These are phyloP conservation scores for Phataginus tetradactyla DNA, from an alignment of 2,797 vertebrate species.

Conservation along the genomic window DNA sequence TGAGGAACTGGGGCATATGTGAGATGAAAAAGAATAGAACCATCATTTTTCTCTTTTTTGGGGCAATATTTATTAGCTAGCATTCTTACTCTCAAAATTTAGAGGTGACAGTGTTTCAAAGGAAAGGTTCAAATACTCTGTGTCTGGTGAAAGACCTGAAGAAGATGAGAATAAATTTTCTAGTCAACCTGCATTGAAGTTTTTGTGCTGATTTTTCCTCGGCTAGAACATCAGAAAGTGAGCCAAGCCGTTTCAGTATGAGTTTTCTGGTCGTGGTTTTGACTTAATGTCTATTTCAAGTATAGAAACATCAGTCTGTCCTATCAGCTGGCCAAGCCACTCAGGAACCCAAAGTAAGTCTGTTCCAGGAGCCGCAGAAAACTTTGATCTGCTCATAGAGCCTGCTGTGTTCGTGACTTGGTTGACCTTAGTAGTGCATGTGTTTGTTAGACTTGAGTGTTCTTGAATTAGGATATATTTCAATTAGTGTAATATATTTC, in stretches of 20 bases:
- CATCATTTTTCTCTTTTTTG: background rate
- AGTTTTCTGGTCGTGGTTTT: slow-evolving; percentile 40
- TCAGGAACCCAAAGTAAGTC: slow-evolving; percentile 8
- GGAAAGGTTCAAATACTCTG: background rate
- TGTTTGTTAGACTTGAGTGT: background rate
- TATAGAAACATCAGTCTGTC: slow-evolving; percentile 24
- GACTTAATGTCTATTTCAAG: slow-evolving; percentile 49
- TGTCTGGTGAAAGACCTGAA: background rate
- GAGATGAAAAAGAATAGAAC: background rate
- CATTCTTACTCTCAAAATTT: background rate
- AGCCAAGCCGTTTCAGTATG: slow-evolving; percentile 43
- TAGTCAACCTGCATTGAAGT: background rate
- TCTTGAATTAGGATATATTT: slow-evolving; percentile 23
- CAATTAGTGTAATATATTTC: slow-evolving; percentile 10
- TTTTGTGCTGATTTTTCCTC: slow-evolving; percentile 37
- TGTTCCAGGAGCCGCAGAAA: background rate
- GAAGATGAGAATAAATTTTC: background rate
- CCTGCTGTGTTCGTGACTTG: slow-evolving; percentile 12
- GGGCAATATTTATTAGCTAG: background rate
- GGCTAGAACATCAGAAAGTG: background rate
- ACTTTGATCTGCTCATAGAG: background rate
- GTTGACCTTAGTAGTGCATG: background rate
- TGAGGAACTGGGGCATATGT: background rate
- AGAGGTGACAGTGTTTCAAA: background rate
- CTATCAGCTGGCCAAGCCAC: slow-evolving; percentile 14